Base-by-base conservation (phyloP, 2,113 vertebrate species). In the Etheostoma cragini region DNA sequence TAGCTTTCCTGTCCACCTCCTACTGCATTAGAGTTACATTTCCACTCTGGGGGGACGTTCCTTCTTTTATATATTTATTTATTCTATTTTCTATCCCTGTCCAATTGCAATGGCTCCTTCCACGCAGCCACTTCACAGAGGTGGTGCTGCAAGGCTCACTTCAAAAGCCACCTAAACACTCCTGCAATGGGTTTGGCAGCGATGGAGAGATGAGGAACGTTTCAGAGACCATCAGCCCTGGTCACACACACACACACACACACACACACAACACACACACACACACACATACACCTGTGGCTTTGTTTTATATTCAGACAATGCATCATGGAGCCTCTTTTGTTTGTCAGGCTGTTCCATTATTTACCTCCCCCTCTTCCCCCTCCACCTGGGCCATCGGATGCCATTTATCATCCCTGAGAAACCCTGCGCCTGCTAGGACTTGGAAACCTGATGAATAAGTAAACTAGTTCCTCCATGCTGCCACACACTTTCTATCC, bases 261-360 rank as follows among this genome's bases (percentile, higher is more conserved):
- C 13, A 16, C 45, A 46, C 35, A 35, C 70, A 76, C 57, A 63
- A 64, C 72, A 45, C 60, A 30, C 61, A 63, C 60, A 65, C 49
- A 56, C 22, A 49, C 62, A 68, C 11, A 83, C 64, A 83, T 65
- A 83, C 85, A 92, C 89, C 91, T 94, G 93, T 93, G 87, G 93
- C 91, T 91, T 86, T 61, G 81, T 75, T 81, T 92, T 71, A 42
- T 74, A 81, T 87, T 84, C 82, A 89, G 86, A 87, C 86, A 81
- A 93, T 91, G 87, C 90, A 91, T 92, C 89, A 93, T 63, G 78
- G 70, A 78, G 83, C 77, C 76, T 88, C 89, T 83, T 87, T 92
- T 92, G 90, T 92, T 94, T 91, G 90, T 89, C 90, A 83, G 87
- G 53, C 90, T 89, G 87, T 90, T 94, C 81, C 89, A 93, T 94